Base-by-base conservation (phyloP, 2,797 vertebrate species). In the Garrulus glandarius region DNA sequence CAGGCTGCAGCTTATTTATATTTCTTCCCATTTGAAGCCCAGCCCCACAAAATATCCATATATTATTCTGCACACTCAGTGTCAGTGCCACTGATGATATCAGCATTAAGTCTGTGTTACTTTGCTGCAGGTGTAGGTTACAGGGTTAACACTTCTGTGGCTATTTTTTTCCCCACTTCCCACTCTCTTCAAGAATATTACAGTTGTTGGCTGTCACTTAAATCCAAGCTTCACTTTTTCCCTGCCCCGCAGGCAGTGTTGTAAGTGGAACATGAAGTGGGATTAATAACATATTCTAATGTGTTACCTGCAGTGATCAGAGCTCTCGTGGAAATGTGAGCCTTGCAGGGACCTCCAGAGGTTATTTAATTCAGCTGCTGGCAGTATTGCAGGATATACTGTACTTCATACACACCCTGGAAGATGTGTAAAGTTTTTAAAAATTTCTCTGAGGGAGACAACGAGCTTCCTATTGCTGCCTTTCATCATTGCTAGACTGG, bases 251-350 rank as follows among this genome's bases (percentile, higher is more conserved):
- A 65, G 84, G 67, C 34, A 53, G 34, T 43, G 24, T 37, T 77
- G 67, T 67, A 77, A 59, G 44, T 82, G 37, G 44, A 76, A 49
- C 29, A 32, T 5, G 32, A 72, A 63, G 61, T 65, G 55, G 50
- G 55, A 81, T 95, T 95, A 92, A 93, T 89, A 87, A 44, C 27
- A 7, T 67, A 70, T 82, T 59, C 20, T 93, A 81, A 95, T 60
- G 77, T 29, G 34, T 43, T 65, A 46, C 87, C 84, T 85, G 91
- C 49, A 24, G 89, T 50, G 84, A 63, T 96, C 59, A 44, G 37
- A 86, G 71, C 3, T 3, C 26, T 93, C 36, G 6, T 24, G 65
- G 82, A 70, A 83, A 53, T n/a, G 17, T 15, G 60, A 87, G 49
- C 44, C 44, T 69, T 13, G 39, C 44, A 87, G 64, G 67, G 69